Evolutionary conservation across 2,888 invertebrate genomes (phyloP), one percentile per base, ranked within the genome.

Genomic region (Pocota personata): DNA sequence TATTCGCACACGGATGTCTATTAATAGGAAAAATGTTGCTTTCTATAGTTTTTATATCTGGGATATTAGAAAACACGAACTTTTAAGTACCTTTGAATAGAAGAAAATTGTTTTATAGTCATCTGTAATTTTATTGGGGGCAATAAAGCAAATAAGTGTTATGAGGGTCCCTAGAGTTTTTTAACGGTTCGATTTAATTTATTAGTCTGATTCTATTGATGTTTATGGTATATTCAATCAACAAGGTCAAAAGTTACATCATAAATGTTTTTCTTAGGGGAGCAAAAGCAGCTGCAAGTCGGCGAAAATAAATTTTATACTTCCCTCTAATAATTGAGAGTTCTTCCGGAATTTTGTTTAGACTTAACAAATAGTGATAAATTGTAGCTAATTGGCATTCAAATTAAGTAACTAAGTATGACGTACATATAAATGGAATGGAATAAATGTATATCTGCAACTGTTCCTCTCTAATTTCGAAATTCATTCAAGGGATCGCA

Each of bases 1-100:
- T n/a, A 35, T 43, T 58, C 58, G 52, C 69, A 62, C 16, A 52
- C 58, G 43, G 24, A 14, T 14, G 6, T 40, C 69, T 78, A 78
- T 35, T 16, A 32, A 69, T 78, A 78, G 69, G 3, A 58, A 40
- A 5, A 27, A 14, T 55, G 50, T 71, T 1, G 58, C 48, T 58
- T 46, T 27, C 37, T 14, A n/a, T 55, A 55, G 19, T 57, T 35
- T 50, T 14, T 30, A 10, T 55, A 24, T 40, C 2, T 0, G 14
- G 35, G 37, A 67, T n/a, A 32, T 43, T 55, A 64, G 46, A 64
- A n/a, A 66, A 37, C 14, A 71, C 69, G 37, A 67, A 77, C 48
- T 67, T 76, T 58, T n/a, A 37, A 67, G 46, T 58, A 40, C 19
- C 14, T 67, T 67, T 30, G 67, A 14, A 58, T 37, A 43, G n/a